Conservation (phyloP, 2,113 vertebrate genomes). For the Nothoprocta perdicaria region DNA sequence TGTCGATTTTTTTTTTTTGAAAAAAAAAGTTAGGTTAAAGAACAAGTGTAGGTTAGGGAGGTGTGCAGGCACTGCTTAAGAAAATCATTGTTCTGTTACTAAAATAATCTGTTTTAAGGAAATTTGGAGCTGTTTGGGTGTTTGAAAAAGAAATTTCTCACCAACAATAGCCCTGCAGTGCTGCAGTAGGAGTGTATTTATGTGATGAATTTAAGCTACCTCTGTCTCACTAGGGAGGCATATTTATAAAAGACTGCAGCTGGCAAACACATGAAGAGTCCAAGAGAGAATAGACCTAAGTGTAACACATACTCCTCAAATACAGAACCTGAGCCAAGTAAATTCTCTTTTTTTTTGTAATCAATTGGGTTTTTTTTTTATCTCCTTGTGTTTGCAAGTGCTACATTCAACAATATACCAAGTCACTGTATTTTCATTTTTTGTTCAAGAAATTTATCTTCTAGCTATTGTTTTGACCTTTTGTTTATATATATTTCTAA, state of each 20-base stretch:
- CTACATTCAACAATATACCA: not conserved
- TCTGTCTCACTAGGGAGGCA: not conserved
- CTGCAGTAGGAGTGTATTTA: fast-evolving
- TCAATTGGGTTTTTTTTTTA: not conserved
- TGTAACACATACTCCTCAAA: not conserved
- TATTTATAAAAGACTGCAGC: not conserved
- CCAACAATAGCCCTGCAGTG: not conserved
- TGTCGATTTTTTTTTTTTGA: no score
- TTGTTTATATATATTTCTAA: not conserved
- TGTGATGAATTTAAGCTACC: not conserved
- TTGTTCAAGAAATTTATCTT: not conserved
- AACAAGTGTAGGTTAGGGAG: not conserved
- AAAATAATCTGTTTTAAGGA: not conserved
- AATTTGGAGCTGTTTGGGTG: fast-evolving
- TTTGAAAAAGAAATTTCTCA: not conserved
- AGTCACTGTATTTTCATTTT: not conserved
- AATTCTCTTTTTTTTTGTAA: not conserved
- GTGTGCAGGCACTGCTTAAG: not conserved
- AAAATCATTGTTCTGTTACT: not conserved
- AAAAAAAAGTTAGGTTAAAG: not conserved
- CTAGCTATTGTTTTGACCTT: not conserved
- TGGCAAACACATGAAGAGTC: not conserved
- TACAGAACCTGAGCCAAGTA: not conserved
- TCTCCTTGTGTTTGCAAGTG: not conserved
- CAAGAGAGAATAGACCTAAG: not conserved